These are phyloP conservation scores for Teleogryllus oceanicus DNA, from an alignment of 2,888 invertebrate genomes.

Conservation along the genomic window DNA sequence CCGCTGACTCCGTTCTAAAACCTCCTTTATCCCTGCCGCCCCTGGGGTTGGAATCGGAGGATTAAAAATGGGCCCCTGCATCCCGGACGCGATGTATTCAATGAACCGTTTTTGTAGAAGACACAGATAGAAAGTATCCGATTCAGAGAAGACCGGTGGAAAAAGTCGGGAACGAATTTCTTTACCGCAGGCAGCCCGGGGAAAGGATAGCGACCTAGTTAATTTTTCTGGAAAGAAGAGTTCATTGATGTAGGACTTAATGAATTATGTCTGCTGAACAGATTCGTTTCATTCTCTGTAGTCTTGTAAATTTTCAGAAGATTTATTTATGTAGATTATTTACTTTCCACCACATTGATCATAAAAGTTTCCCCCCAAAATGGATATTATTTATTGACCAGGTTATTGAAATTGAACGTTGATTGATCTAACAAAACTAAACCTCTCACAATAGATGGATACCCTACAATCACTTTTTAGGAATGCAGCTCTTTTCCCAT, in stretches of 20 bases:
- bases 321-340: not conserved
- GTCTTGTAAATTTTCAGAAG: not conserved
- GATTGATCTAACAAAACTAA: too few species aligned
- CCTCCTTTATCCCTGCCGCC: too few species aligned
- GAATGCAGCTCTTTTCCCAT: too few species aligned
- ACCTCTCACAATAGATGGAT: too few species aligned
- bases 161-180: slow-evolving; percentile 10
- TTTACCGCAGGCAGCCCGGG: not conserved
- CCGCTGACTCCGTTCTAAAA: too few species aligned
- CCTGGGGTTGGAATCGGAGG: too few species aligned
- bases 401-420: too few species aligned
- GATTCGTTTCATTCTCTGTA: not conserved
- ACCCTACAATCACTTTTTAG: too few species aligned
- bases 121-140: slow-evolving; percentile 18
- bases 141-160: not conserved
- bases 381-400: too few species aligned
- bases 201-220: not conserved
- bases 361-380: too few species aligned
- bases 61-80: too few species aligned
- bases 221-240: not conserved
- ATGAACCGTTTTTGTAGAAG: slow-evolving; percentile 3
- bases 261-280: not conserved
- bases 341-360: too few species aligned
- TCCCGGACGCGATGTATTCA: not conserved
- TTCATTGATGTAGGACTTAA: not conserved